These are phyloP conservation scores for Adela reaumurella DNA, from an alignment of 2,888 invertebrate genomes.

Conservation along the genomic window DNA sequence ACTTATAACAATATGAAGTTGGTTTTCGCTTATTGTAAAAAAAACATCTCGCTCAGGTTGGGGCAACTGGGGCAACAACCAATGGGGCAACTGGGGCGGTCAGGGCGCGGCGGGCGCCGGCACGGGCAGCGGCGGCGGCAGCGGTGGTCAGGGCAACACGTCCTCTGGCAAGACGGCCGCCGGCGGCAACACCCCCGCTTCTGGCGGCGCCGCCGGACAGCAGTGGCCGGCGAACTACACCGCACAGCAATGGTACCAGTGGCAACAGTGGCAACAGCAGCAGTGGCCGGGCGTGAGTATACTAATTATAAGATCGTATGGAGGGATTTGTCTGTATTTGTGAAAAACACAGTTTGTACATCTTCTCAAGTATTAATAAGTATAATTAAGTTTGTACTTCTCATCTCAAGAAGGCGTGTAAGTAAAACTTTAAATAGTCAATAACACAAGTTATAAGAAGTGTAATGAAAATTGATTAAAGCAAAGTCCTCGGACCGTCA, in stretches of 20 bases:
- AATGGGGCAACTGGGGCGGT: conserved; percentile 37
- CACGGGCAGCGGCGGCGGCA: conserved; percentile 19
- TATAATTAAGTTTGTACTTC: too few species aligned
- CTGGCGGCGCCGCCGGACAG: conserved; percentile 5
- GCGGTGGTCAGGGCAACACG: conserved; percentile 8
- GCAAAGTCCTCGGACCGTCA: too few species aligned
- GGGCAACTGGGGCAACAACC: conserved; percentile 25
- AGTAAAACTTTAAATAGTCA: too few species aligned
- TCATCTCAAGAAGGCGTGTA: too few species aligned
- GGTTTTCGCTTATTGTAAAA: too few species aligned
- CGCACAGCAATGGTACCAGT: conserved; percentile 48
- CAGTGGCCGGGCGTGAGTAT: conserved; percentile 35
- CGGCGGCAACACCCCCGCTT: conserved; percentile 11
- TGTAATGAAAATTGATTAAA: too few species aligned
- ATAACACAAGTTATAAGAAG: too few species aligned
- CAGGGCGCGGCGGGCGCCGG: conserved; percentile 9
- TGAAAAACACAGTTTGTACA: too few species aligned
- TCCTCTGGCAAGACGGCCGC: conserved; percentile 7
- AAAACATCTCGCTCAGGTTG: conserved; percentile 16
- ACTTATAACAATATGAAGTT: too few species aligned
- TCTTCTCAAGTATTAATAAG: too few species aligned
- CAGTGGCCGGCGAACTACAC: conserved; percentile 36
- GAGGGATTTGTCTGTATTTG: too few species aligned
- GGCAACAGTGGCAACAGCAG: conserved; percentile 50
- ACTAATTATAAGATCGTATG: too few species aligned